Conservation (phyloP, 2,888 invertebrate species). For the Enchytraeus crypticus region DNA sequence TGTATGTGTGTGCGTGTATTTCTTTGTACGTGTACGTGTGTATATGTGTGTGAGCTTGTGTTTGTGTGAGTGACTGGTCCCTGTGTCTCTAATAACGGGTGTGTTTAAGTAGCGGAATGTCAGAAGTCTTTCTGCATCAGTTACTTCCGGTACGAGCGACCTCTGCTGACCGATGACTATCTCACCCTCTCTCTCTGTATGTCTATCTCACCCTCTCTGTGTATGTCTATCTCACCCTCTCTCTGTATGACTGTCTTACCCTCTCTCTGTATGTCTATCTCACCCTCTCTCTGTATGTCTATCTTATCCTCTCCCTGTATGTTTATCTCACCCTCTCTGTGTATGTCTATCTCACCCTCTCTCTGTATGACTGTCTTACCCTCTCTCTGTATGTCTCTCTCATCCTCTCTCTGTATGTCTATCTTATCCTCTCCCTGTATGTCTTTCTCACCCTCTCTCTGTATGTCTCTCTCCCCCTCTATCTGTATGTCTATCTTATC, state of each 20-base stretch:
- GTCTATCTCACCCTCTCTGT: background rate
- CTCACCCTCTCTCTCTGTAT: too few relatives aligned
- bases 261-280: too few relatives aligned
- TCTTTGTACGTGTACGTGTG: background rate
- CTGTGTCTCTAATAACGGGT: too few relatives aligned
- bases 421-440: background rate
- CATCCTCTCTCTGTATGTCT: background rate
- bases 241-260: background rate
- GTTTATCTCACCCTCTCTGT: background rate
- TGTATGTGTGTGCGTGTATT: background rate
- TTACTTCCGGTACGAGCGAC: too few relatives aligned
- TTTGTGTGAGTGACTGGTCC: too few relatives aligned
- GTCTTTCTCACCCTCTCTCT: background rate
- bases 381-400: background rate
- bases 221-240: background rate
- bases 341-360: background rate
- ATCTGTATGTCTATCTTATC: background rate
- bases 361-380: background rate
- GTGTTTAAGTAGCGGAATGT: too few relatives aligned
- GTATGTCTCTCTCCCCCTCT: too few relatives aligned
- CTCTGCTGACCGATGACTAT: too few relatives aligned
- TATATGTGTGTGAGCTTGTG: conserved; percentile 2
- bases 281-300: background rate
- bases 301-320: background rate
- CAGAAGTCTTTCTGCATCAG: too few relatives aligned